phyloP scores from a whole-genome alignment of 2,888 invertebrate species.

The Himalopsyche kuldschensis region DNA sequence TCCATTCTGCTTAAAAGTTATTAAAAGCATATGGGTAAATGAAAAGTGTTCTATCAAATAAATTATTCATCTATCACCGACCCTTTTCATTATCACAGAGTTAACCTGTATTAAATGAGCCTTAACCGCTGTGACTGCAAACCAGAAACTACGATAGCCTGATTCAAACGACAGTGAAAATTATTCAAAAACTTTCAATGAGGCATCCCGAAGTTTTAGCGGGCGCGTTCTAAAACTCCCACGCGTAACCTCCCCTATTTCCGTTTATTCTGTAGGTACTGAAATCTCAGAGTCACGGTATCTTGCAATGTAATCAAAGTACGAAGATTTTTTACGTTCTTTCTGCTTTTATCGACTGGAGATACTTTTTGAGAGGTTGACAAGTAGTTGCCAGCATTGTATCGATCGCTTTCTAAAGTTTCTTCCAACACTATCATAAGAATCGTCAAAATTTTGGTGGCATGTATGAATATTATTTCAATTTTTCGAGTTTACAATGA shows the following conservation, averaged over 20 bases:
- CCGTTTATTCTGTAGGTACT: background rate
- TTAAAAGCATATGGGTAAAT: no score
- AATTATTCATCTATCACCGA: background rate
- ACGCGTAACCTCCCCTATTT: background rate
- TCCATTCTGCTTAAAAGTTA: no score
- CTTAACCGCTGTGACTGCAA: background rate
- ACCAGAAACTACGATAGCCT: background rate
- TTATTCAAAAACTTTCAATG: background rate
- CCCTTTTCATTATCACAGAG: background rate
- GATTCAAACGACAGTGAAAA: background rate
- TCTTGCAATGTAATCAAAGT: background rate
- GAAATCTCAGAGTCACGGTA: background rate
- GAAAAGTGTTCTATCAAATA: no score
- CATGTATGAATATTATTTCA: no score
- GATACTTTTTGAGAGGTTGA: background rate
- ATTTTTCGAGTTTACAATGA: no score
- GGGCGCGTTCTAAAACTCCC: background rate
- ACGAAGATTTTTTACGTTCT: background rate
- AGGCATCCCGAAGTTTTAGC: background rate
- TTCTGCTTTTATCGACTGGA: background rate
- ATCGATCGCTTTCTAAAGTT: background rate
- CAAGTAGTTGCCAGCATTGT: background rate
- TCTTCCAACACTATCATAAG: background rate
- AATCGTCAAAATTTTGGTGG: background rate
- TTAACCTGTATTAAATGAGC: background rate